Evolutionary conservation across 2,888 invertebrate species (phyloP), one percentile per base, ranked within the genome.

Genomic region (Leucoma salicis): DNA sequence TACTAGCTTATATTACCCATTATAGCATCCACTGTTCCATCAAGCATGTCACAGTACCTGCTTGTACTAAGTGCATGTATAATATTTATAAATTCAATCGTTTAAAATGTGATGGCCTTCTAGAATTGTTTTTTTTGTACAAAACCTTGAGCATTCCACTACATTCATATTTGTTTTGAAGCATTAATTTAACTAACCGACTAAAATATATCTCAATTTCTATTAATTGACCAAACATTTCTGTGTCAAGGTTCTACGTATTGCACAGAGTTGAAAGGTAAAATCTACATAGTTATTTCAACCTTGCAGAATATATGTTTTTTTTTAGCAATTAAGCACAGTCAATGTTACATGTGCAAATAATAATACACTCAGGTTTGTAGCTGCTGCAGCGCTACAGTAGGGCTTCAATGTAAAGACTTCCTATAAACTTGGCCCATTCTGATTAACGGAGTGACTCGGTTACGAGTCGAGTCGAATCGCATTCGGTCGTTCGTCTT

Each of bases 211-310:
- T 70, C 65, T 68, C 60, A 70, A 72, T 74, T 76, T 78, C 72
- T 73, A 72, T 70, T 74, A 77, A 82, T 78, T 75, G 74, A 74
- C 75, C 74, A 77, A 80, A 78, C 73, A 67, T 74, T 80, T 79
- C 70, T 70, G 73, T 79, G 77, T 78, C 79, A 83, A 85, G 82
- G 84, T 71, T 61, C 49, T 46, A 57, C 60, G 65, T 71, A 65
- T 82, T 82, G 78, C 79, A 77, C 68, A 72, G 58, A 75, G 78
- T 82, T 78, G 79, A 84, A 82, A 82, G 83, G 78, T 77, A 82
- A 76, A 79, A 75, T 81, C 68, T 72, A 76, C 72, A 78, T 76
- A 76, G 72, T 68, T 74, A 70, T 71, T 78, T 63, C 66, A 74
- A 79, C 79, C 79, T 82, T 80, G 79, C 62, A 66, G 65, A 73